phyloP scores from a whole-genome alignment of 1,140 invertebrate species.

The Neodiprion virginianus region DNA sequence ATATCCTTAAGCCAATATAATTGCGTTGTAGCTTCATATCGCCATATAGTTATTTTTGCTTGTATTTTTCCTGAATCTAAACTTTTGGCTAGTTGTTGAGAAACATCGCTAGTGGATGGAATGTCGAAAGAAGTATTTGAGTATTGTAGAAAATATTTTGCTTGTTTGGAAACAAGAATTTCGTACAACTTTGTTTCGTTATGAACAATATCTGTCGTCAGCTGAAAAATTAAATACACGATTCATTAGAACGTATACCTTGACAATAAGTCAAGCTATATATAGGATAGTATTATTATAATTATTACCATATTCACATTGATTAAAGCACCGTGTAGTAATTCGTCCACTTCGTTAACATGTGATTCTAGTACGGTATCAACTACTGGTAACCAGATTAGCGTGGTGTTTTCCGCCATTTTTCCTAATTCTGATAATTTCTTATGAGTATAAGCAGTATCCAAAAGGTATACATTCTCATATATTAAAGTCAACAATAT shows the following conservation, averaged over 20 bases:
- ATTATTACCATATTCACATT: conserved; percentile 47
- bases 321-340: conserved; percentile 45
- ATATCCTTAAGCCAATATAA: conserved; percentile 51
- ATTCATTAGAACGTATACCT: too few species aligned
- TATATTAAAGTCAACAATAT: conserved; percentile 39
- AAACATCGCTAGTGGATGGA: conserved; percentile 40
- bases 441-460: conserved; percentile 35
- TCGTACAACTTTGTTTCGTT: conserved; percentile 30
- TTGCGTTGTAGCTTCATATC: conserved; percentile 39
- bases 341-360: conserved; percentile 27
- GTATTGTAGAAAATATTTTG: conserved; percentile 44
- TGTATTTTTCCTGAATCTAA: conserved; percentile 47
- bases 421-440: conserved; percentile 38
- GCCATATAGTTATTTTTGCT: conserved; percentile 34
- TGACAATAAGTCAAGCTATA: too few species aligned
- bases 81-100: conserved; percentile 38
- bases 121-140: conserved; percentile 43
- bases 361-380: conserved; percentile 40
- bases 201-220: too few species aligned
- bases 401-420: conserved; percentile 40
- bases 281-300: too few species aligned
- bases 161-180: conserved; percentile 43
- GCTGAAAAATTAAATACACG: too few species aligned
- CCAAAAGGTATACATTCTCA: conserved; percentile 43
- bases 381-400: conserved; percentile 47